Percentiles rank a stretch among this genome's conserved stretches.
Evolutionary conservation across 2,113 vertebrate genomes (phyloP).

Genomic region (Atractosteus spatula): DNA sequence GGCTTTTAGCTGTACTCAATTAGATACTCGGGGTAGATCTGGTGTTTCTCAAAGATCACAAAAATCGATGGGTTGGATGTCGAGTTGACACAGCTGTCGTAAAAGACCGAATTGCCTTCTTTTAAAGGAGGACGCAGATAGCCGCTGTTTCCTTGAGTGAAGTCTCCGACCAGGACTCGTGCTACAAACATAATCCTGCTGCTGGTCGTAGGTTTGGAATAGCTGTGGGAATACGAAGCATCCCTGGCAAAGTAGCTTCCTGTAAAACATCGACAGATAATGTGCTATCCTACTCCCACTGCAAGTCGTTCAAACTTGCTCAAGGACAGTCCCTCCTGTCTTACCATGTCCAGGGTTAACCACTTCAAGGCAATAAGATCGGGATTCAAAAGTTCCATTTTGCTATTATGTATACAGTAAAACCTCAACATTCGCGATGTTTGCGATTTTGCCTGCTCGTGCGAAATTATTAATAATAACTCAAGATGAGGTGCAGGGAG

Average conservation of each 20-base stretch:
- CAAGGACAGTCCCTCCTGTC: no score
- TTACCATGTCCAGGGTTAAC: no score
- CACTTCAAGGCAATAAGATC: no score
- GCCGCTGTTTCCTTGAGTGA: conserved; percentile 31
- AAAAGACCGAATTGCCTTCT: conserved; percentile 35
- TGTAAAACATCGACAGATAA: conserved; percentile 31
- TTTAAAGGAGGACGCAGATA: conserved; percentile 41
- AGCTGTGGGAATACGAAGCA: conserved; percentile 51
- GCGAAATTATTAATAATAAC: no score
- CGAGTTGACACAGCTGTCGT: conserved; percentile 59
- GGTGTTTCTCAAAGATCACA: conserved; percentile 71
- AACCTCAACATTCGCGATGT: no score
- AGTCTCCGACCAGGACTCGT: conserved; percentile 52
- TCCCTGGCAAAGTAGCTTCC: conserved; percentile 71
- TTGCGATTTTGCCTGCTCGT: no score
- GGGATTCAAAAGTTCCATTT: no score
- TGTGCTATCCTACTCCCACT: not conserved
- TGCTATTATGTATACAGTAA: no score
- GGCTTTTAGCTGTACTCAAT: conserved; percentile 46
- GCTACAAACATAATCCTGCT: conserved; percentile 53
- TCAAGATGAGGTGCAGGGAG: no score
- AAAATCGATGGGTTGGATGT: conserved; percentile 54
- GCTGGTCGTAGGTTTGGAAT: not conserved
- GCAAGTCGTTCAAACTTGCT: no score
- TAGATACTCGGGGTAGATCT: conserved; percentile 63